These are phyloP conservation scores for Lordiphosa mommai DNA, from an alignment of 1,140 invertebrate genomes.

Conservation along the genomic window DNA sequence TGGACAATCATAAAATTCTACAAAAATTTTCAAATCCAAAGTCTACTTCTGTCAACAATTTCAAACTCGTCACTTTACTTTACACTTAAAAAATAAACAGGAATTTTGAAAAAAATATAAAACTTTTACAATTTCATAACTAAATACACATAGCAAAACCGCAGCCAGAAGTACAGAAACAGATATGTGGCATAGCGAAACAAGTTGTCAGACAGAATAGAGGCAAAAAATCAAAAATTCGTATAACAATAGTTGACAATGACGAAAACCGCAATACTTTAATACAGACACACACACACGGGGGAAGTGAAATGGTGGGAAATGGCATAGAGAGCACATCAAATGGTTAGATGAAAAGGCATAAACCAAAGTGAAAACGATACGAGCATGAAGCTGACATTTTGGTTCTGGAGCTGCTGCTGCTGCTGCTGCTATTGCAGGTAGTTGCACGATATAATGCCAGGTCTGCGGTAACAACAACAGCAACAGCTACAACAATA, in stretches of 20 bases:
- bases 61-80: too few relatives aligned
- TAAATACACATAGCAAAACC: slow-evolving; percentile 2
- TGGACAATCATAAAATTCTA: too few relatives aligned
- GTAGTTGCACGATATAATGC: slow-evolving; percentile 30
- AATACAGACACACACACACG: slow-evolving; percentile 26
- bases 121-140: slow-evolving; percentile 1
- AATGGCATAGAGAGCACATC: slow-evolving; percentile 12
- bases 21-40: too few relatives aligned
- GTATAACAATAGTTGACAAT: slow-evolving; percentile 60
- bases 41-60: too few relatives aligned
- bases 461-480: slow-evolving; percentile 45
- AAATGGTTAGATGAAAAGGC: slow-evolving; percentile 47
- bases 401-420: not conserved
- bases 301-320: not conserved
- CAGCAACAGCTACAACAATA: slow-evolving; percentile 10
- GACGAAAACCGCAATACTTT: slow-evolving; percentile 53
- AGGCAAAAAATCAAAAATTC: slow-evolving; percentile 46
- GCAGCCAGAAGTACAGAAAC: not conserved
- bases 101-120: too few relatives aligned
- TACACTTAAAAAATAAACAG: too few relatives aligned
- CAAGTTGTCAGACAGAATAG: slow-evolving; percentile 7
- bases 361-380: slow-evolving; percentile 39
- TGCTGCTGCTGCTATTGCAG: slow-evolving; percentile 10
- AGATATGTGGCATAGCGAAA: not conserved
- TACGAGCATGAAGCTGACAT: slow-evolving; percentile 6